Evolutionary conservation across 2,797 vertebrate genomes (phyloP).

Genomic region (Sebastes minor): DNA sequence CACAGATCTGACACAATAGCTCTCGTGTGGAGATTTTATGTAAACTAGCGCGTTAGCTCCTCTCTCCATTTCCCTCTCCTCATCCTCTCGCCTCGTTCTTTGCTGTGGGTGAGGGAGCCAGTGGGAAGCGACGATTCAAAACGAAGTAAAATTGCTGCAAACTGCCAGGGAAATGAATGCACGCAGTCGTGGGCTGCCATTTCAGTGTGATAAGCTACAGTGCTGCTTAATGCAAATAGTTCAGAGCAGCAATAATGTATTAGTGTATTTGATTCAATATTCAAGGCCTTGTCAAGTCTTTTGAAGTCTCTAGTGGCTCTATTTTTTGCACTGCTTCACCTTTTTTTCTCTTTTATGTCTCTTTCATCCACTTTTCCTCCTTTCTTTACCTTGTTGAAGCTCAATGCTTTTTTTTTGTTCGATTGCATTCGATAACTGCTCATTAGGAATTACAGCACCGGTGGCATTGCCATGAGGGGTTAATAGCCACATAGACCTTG

Average conservation of each 20-base stretch:
- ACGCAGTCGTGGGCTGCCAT: neutral
- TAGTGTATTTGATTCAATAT: neutral
- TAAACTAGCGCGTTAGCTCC: slow-evolving; percentile 16
- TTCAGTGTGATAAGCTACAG: neutral
- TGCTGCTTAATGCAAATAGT: neutral
- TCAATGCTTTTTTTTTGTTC: neutral
- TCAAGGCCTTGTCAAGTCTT: neutral
- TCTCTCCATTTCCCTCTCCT: slow-evolving; percentile 9
- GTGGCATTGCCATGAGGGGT: slow-evolving; percentile 46
- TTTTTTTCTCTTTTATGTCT: neutral
- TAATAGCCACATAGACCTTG: slow-evolving; percentile 65
- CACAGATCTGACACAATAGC: slow-evolving; percentile 38
- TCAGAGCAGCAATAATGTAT: neutral
- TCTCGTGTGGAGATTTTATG: slow-evolving; percentile 45
- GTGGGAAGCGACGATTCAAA: slow-evolving; percentile 22
- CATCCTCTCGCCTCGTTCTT: slow-evolving; percentile 1
- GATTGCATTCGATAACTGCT: slow-evolving; percentile 33
- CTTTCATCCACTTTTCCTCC: neutral
- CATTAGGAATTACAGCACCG: slow-evolving; percentile 58
- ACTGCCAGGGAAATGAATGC: slow-evolving; percentile 9
- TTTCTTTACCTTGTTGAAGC: slow-evolving; percentile 6
- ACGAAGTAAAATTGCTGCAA: slow-evolving; percentile 14
- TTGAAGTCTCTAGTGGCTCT: neutral
- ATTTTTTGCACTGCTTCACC: neutral
- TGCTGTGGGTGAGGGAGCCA: slow-evolving; percentile 21